Base-by-base conservation (phyloP, 2,888 invertebrate species). In the Cistogaster globosa region DNA sequence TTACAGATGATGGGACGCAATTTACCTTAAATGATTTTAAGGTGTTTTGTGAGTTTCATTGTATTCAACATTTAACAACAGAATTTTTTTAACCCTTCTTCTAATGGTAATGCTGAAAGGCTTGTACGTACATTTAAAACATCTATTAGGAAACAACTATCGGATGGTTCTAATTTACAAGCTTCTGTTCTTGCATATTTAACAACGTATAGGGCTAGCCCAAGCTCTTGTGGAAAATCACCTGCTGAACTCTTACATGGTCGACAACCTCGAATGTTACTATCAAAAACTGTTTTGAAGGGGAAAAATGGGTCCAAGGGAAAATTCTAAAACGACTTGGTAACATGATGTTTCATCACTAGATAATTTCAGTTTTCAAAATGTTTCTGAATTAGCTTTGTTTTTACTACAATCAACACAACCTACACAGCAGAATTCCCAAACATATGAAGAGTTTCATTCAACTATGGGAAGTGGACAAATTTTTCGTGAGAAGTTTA, bases 21-120 rank as follows among this genome's bases (percentile, higher is more conserved):
- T 53, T 75, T 36, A 69, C 63, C 11, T 75, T 79, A 9, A 62
- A 51, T 9, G 62, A 55, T 38, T 83, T 83, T 58, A 67, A 83
- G 53, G 16, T 18, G 11, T 72, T 78, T 48, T 83, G 72, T 51
- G 14, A 26, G 9, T 1, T 32, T 45, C 26, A 72, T 9, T 68
- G 57, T 12, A 83, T 83, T 65, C 18, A 74, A 55, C 38, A 4
- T 38, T 38, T 38, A 36, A 36, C 78, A 78, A 74, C 58, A 45
- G 68, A 78, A 32, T 74, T 74, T 42, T 26, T 83, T 78, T 77
- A 67, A 72, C 18, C 67, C 58, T n/a, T 38, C 77, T 12, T 83
- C 76, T 14, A 74, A 81, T 68, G 58, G 72, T 32, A 38, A 42
- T 18, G 79, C 79, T 12, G 79, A 80, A 74, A 58, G 67, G 45